These are phyloP conservation scores for Nemoura dubitans DNA, from an alignment of 2,888 invertebrate species.

Conservation along the genomic window DNA sequence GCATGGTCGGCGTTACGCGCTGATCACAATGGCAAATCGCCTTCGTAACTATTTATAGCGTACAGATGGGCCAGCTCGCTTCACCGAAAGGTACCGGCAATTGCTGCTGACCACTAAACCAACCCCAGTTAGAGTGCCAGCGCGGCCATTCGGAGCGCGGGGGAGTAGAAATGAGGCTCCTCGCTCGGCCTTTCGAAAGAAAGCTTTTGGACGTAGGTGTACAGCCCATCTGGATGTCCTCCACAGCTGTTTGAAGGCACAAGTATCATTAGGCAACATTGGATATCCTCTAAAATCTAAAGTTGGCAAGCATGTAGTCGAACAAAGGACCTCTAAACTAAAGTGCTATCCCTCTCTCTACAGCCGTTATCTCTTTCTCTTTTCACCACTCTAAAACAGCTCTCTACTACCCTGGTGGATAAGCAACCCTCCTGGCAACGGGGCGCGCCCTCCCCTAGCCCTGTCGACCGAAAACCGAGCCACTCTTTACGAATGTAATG, in stretches of 20 bases:
- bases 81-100: not conserved
- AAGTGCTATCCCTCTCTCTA: slow-evolving; percentile 33
- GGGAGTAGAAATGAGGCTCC: not conserved
- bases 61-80: not conserved
- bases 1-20: slow-evolving; percentile 8
- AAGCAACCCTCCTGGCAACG: slow-evolving; percentile 33
- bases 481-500: slow-evolving; percentile 38
- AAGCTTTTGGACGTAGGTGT: not conserved
- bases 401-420: slow-evolving; percentile 28
- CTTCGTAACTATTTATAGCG: not conserved
- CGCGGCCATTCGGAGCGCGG: not conserved
- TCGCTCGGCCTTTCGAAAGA: not conserved
- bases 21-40: not conserved
- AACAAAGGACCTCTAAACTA: slow-evolving; percentile 41
- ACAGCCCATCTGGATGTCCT: slow-evolving; percentile 42
- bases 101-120: not conserved
- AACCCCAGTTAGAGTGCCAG: not conserved
- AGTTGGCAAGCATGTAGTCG: slow-evolving; percentile 33
- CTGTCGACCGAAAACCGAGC: not conserved
- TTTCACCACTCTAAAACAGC: slow-evolving; percentile 14
- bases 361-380: not conserved
- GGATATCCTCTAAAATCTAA: slow-evolving; percentile 27
- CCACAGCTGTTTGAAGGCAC: slow-evolving; percentile 45
- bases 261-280: slow-evolving; percentile 35
- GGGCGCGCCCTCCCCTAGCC: slow-evolving; percentile 21